Base-by-base conservation (phyloP, 2,888 invertebrate genomes). In the Homarus gammarus region DNA sequence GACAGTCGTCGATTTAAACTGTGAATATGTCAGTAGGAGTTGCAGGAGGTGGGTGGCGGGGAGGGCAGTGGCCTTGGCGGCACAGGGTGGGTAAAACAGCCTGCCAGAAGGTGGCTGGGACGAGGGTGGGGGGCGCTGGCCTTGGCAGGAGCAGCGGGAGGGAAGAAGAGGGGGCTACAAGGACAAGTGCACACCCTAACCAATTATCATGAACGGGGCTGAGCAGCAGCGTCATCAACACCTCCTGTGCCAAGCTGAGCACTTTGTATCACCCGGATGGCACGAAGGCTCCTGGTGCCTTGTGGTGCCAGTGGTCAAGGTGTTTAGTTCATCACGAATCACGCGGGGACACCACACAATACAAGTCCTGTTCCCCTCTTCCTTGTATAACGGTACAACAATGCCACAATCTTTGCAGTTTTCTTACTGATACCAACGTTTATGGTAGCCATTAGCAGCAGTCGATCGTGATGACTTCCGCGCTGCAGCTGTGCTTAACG, bases 61-160 rank as follows among this genome's bases (percentile, higher is more conserved):
- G 36, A n/a, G 70, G 70, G 15, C 12, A 31, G 72, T 2, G 36
- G 22, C 33, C 31, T 31, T 33, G 36, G 70, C 31, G 70, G 70
- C 36, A 5, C 10, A 15, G 40, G 72, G 72, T 18, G 40, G 72
- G 70, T 70, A 64, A 31, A 31, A 64, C 27, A 64, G 22, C 33
- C 10, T 15, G 31, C 15, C 8, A 10, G 72, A 36, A n/a, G 72
- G 72, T 38, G 72, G 38, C 22, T 36, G 49, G 75, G 31, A 10
- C 27, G 31, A 15, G 40, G 61, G 40, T 33, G 38, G 79, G 64
- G 40, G 79, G 12, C 27, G 68, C 8, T 68, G 49, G 82, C 73
- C 84, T 61, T 79, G 73, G 64, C 56, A 78, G 73, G 51, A 56
- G 89, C 38, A 49, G 68, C 84, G 68, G 79, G 33, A 79, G 12